These are phyloP conservation scores for Rhagium mordax DNA, from an alignment of 2,888 invertebrate genomes.

Conservation along the genomic window DNA sequence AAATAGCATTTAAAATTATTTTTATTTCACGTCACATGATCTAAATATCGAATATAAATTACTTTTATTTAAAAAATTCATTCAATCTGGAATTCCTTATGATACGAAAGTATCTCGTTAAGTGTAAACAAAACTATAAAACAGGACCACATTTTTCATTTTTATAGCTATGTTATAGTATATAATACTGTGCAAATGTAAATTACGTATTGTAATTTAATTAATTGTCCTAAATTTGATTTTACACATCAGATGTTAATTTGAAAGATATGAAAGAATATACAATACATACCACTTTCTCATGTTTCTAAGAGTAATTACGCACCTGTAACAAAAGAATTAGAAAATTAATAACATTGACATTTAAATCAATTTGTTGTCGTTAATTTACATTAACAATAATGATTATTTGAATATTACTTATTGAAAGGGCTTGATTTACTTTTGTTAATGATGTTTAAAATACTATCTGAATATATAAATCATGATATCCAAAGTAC, in stretches of 20 bases:
- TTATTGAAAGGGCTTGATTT: not conserved
- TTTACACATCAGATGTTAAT: not conserved
- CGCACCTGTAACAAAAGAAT: slow-evolving; percentile 29
- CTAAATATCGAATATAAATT: not conserved
- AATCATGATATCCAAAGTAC: too few relatives aligned
- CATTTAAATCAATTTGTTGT: not conserved
- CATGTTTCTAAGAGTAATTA: slow-evolving; percentile 7
- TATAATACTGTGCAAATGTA: not conserved
- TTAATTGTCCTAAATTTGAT: not conserved
- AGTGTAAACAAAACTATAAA: not conserved
- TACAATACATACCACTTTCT: slow-evolving; percentile 14
- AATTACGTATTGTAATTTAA: not conserved
- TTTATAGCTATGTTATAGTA: not conserved
- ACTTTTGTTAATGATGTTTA: too few relatives aligned
- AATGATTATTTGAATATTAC: not conserved
- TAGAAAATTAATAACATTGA: slow-evolving; percentile 5
- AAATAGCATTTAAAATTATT: too few relatives aligned
- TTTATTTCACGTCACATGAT: not conserved
- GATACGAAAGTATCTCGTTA: not conserved
- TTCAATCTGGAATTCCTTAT: not conserved
- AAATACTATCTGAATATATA: too few relatives aligned
- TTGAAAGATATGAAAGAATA: not conserved
- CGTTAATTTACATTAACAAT: not conserved
- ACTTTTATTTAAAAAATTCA: not conserved
- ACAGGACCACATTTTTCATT: not conserved